Percentiles rank a stretch among this genome's conserved stretches.
These are phyloP conservation scores for Brenthis ino DNA, from an alignment of 2,888 invertebrate species.

Conservation along the genomic window DNA sequence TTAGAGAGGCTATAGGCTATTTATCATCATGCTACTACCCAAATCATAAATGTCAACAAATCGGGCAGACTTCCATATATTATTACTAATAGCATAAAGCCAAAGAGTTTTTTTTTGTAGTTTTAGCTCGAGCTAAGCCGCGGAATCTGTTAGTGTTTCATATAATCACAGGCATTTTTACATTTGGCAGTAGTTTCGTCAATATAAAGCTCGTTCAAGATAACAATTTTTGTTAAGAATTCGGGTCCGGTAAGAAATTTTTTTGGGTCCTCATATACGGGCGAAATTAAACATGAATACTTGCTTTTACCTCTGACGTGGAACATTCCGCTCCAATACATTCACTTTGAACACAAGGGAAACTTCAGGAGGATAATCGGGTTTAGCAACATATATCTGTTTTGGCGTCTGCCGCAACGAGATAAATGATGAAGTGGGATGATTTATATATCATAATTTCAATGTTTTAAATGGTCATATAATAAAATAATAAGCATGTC, in stretches of 20 bases:
- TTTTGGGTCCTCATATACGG: conserved; percentile 62
- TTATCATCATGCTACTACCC: too few relatives aligned
- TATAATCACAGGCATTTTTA: neutral
- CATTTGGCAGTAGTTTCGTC: neutral
- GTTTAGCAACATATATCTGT: conserved; percentile 61
- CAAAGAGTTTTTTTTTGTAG: too few relatives aligned
- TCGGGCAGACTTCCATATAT: too few relatives aligned
- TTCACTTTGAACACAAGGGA: conserved; percentile 76
- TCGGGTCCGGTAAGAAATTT: conserved; percentile 70
- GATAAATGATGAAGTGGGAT: conserved; percentile 39
- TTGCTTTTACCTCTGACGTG: conserved; percentile 78
- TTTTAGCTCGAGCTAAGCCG: too few relatives aligned
- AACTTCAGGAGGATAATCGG: conserved; percentile 68
- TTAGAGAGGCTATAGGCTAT: too few relatives aligned
- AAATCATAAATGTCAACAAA: too few relatives aligned
- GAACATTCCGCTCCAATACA: conserved; percentile 77
- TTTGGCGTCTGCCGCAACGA: conserved; percentile 54
- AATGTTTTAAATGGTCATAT: neutral
- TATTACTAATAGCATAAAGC: too few relatives aligned
- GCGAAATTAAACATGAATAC: conserved; percentile 80
- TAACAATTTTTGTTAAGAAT: conserved; percentile 61
- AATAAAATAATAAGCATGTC: neutral
- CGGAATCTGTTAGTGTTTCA: neutral
- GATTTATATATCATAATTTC: conserved; percentile 19
- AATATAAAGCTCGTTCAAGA: conserved; percentile 17